Evolutionary conservation across 2,797 vertebrate species (phyloP).

Genomic region (Sebastolobus alascanus): DNA sequence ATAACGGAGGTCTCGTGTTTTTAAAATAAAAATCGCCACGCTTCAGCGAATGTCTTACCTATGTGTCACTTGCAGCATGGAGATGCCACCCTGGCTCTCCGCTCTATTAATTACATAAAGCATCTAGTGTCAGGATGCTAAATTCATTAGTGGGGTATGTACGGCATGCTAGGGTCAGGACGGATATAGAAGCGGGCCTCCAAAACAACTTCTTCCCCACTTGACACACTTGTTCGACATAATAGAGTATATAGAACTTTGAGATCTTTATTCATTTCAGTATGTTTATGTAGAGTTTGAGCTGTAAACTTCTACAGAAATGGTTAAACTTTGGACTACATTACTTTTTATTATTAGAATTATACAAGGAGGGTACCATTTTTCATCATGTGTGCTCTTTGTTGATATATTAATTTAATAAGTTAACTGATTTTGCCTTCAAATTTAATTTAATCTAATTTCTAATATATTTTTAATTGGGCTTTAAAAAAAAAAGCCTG

Average conservation of each 20-base stretch:
- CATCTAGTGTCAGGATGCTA: conserved; percentile 85
- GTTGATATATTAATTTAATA: conserved; percentile 13
- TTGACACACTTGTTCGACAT: conserved; percentile 64
- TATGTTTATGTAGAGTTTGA: background rate
- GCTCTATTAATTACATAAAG: conserved; percentile 85
- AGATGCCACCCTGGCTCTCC: conserved; percentile 66
- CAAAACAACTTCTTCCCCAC: conserved; percentile 73
- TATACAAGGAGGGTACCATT: background rate
- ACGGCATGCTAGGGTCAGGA: conserved; percentile 77
- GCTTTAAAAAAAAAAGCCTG: background rate
- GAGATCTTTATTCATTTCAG: conserved; percentile 14
- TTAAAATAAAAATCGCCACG: conserved; percentile 68
- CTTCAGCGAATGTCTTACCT: conserved; percentile 80
- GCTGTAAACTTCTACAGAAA: background rate
- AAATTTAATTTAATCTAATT: background rate
- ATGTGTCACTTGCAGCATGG: conserved; percentile 78
- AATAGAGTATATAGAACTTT: conserved; percentile 36
- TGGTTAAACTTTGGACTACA: background rate
- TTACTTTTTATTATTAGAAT: background rate
- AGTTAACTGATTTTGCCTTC: background rate
- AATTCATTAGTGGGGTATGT: conserved; percentile 84
- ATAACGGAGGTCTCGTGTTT: conserved; percentile 56
- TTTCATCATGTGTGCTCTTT: conserved; percentile 2
- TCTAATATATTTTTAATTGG: conserved; percentile 21
- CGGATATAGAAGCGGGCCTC: conserved; percentile 80